phyloP scores from a whole-genome alignment of 2,888 invertebrate species.

The Hylaea fasciaria region DNA sequence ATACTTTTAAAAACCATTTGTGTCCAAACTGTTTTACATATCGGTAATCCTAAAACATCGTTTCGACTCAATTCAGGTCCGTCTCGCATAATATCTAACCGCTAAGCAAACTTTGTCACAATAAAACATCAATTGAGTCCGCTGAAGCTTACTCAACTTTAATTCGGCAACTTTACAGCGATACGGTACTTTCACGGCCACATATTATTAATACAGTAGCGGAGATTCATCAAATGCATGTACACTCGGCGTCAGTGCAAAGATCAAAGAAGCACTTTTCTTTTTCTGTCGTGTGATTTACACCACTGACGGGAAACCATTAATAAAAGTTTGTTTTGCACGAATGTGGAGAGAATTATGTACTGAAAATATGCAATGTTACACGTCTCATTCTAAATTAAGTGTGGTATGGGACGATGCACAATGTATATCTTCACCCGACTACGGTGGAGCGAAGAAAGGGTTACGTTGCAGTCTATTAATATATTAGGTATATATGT shows the following conservation, averaged over 20 bases:
- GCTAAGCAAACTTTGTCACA: conserved; percentile 5
- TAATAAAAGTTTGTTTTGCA: conserved; percentile 44
- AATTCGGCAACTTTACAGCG: not conserved
- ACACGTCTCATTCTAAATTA: conserved; percentile 26
- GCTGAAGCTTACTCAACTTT: not conserved
- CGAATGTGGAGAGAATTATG: conserved; percentile 42
- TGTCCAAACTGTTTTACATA: conserved; percentile 25
- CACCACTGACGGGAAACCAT: conserved; percentile 39
- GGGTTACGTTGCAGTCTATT: too few relatives aligned
- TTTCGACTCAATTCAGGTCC: conserved; percentile 20
- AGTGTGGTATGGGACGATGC: conserved; percentile 13
- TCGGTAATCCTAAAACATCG: conserved; percentile 19
- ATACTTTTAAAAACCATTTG: conserved; percentile 30
- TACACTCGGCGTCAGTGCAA: conserved; percentile 19
- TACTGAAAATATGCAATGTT: conserved; percentile 34
- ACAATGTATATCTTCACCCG: not conserved
- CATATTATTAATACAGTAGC: conserved; percentile 5
- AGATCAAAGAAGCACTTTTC: conserved; percentile 37
- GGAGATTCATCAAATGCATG: conserved; percentile 29
- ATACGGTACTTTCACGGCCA: conserved; percentile 3
- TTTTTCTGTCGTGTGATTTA: conserved; percentile 42
- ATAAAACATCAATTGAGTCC: not conserved
- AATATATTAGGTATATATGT: too few relatives aligned
- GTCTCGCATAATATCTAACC: not conserved
- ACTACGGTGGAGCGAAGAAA: too few relatives aligned